Conservation (phyloP, 2,797 vertebrate genomes). For the Epinephelus malabaricus region DNA sequence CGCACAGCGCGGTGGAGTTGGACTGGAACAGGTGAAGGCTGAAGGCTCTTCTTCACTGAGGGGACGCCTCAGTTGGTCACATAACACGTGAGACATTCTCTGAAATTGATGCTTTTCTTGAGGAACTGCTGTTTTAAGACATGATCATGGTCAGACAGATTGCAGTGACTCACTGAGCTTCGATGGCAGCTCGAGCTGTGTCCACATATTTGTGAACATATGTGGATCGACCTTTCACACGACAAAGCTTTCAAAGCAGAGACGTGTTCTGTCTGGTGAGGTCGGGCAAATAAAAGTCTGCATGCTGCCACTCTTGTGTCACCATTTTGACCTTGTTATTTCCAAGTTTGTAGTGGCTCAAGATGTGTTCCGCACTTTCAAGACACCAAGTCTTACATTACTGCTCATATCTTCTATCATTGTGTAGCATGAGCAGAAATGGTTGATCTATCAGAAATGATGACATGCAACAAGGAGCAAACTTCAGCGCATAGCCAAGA, state of each 20-base stretch:
- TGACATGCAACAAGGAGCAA: neutral
- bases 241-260: neutral
- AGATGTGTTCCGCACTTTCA: neutral
- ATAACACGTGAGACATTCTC: neutral
- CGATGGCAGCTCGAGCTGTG: constrained; percentile 1
- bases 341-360: neutral
- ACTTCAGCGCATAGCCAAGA: neutral
- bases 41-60: constrained; percentile 31
- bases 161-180: constrained; percentile 19
- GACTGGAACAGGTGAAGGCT: constrained; percentile 34
- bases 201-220: constrained; percentile 10
- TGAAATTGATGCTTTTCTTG: constrained; percentile 2
- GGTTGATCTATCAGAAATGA: neutral
- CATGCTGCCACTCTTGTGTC: neutral
- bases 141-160: neutral
- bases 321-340: constrained; percentile 11
- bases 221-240: constrained; percentile 9
- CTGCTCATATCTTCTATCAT: neutral
- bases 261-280: constrained; percentile 10
- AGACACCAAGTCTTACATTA: neutral
- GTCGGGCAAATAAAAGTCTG: neutral
- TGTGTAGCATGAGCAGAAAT: neutral
- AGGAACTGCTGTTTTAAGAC: neutral
- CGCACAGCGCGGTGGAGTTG: constrained; percentile 32
- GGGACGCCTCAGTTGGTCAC: neutral